Base-by-base conservation (phyloP, 2,888 invertebrate species). In the Blera fallax region DNA sequence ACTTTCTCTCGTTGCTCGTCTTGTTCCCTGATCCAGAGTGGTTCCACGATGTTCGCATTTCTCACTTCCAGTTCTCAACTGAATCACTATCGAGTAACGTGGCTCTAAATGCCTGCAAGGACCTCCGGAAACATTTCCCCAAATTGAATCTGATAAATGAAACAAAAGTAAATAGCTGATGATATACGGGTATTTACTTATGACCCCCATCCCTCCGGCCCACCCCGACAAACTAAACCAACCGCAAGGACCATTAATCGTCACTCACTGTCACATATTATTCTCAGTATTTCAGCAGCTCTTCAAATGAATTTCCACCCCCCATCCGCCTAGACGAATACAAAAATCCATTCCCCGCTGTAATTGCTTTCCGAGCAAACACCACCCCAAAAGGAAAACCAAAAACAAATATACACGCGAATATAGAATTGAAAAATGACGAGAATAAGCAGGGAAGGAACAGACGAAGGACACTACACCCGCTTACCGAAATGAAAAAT, bases 401-500 rank as follows among this genome's bases (percentile, higher is more conserved):
- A 50, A 58, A 60, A 37, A 34, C 11, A 62, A 27, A 24, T 24
- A 70, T 24, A 52, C 1, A 65, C n/a, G n/a, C n/a, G n/a, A n/a
- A n/a, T 45, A 62, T 21, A 67, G 78, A 67, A 79, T 72, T 76
- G 72, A 85, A 85, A 85, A 77, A 85, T 81, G 76, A 32, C 76
- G 56, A 73, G 48, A 40, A 84, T 34, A 65, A 34, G 43, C 40
- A 64, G 7, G 56, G 7, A 62, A 73, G 40, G 40, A 69, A 60
- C 14, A 58, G 37, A 43, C 50, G 5, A 14, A 54, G 60, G 50
- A 62, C 62, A 50, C 69, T 69, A 76, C n/a, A n/a, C 70, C 74
- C 84, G 85, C 74, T 73, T 65, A 40, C 27, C 37, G 24, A 77
- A 77, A 85, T 85, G 85, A 85, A 85, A 85, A 85, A 85, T 85